phyloP scores from a whole-genome alignment of 2,797 vertebrate species.

The Enteromius mattozi region DNA sequence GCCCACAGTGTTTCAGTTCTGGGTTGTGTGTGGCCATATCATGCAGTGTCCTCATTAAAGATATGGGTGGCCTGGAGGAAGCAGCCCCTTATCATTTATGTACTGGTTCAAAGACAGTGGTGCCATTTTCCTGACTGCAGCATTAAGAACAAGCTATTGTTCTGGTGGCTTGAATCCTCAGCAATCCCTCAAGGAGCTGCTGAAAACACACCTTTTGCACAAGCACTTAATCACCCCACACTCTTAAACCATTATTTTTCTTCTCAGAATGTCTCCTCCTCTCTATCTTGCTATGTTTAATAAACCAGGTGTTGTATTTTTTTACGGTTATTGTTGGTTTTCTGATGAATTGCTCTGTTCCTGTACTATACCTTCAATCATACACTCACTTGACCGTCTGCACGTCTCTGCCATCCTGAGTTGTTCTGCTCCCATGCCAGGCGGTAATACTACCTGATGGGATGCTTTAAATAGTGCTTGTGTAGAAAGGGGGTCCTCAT shows the following conservation, averaged over 20 bases:
- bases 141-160: background rate
- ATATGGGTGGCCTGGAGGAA: background rate
- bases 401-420: background rate
- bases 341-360: background rate
- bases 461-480: constrained; percentile 32
- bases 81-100: background rate
- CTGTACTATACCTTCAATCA: background rate
- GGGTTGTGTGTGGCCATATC: background rate
- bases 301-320: background rate
- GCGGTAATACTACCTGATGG: constrained; percentile 6
- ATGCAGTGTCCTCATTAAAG: background rate
- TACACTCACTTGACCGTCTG: background rate
- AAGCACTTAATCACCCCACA: background rate
- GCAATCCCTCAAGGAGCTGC: background rate
- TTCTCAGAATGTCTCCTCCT: background rate
- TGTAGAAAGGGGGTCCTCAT: constrained; percentile 8
- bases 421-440: background rate
- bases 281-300: background rate
- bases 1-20: background rate
- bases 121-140: background rate
- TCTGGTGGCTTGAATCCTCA: background rate
- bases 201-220: background rate
- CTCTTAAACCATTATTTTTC: background rate
- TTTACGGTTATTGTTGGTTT: background rate
- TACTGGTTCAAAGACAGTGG: background rate